phyloP scores from a whole-genome alignment of 2,113 vertebrate species.

The Lophius piscatorius region DNA sequence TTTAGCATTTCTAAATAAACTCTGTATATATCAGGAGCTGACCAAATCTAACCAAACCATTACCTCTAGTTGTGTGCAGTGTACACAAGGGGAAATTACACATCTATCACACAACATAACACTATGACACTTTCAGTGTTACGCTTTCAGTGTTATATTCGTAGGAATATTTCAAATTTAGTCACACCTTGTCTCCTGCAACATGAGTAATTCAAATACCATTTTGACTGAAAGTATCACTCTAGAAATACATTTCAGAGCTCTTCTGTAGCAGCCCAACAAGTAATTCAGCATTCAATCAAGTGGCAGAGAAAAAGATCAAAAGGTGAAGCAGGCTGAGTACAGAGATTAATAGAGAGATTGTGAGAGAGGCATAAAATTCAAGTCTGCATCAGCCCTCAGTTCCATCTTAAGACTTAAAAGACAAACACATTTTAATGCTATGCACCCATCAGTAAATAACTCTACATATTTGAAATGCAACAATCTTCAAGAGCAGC shows the following conservation, averaged over 20 bases:
- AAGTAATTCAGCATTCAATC: slow-evolving; percentile 15
- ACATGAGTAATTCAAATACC: not conserved
- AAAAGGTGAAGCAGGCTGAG: not conserved
- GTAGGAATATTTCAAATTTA: no score
- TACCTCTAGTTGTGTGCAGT: not conserved
- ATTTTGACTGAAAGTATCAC: not conserved
- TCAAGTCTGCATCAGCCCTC: not conserved
- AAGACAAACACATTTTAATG: slow-evolving; percentile 3
- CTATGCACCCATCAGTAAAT: not conserved
- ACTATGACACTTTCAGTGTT: no score
- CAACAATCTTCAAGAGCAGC: no score
- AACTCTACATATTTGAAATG: no score
- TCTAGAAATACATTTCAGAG: not conserved
- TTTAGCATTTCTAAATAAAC: no score
- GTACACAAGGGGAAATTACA: not conserved
- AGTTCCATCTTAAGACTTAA: not conserved
- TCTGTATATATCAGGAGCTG: not conserved
- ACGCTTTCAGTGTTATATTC: no score
- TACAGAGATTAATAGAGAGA: slow-evolving; percentile 1
- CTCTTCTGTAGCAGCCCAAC: no score
- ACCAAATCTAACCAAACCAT: not conserved
- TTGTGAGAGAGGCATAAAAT: not conserved
- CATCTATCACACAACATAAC: not conserved
- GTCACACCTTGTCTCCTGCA: not conserved
- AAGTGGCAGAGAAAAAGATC: not conserved